Base-by-base conservation (phyloP, 2,113 vertebrate species). In the Ovis canadensis region DNA sequence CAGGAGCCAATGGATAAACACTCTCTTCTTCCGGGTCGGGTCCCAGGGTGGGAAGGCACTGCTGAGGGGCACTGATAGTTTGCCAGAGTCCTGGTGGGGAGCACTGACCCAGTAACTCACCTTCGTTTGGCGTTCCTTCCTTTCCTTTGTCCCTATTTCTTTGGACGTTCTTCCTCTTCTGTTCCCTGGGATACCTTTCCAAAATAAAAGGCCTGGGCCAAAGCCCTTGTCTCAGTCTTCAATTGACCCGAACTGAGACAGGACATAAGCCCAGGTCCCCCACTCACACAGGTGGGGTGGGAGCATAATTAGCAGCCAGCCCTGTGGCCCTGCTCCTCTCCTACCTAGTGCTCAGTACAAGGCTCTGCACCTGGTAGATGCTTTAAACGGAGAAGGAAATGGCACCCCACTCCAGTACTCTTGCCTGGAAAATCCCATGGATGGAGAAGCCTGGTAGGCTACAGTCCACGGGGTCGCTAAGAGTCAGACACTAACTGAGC, bases 111-210 rank as follows among this genome's bases (percentile, higher is more conserved):
- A n/a, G 8, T 48, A 67, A 64, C 25, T 92, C 43, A 87, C 78
- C 60, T 62, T 43, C 40, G 2, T n/a, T 6, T 83, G 77, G 21
- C 71, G 83, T 89, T 57, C 83, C 50, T 71, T 40, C 78, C 57
- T 96, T 88, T 74, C 23, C 17, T 95, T 71, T 84, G 82, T 88
- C 85, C 77, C 48, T 57, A 45, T 29, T 64, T 43, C 54, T 25
- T 62, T 77, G 85, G 36, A 67, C 7, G 19, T 48, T 48, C 67
- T 90, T 92, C 52, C 83, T 74, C 78, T 87, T 62, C 23, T 85
- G 77, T 50, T 89, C 60, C 86, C 92, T 67, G 36, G 74, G 91
- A 90, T 62, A 91, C 16, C 81, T 86, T 93, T 90, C 95, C 88
- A 95, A 97, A 96, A 85, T 43, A 67, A 96, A 84, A 50, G 64